Percentiles rank a stretch among this genome's conserved stretches.
These are phyloP conservation scores for Taeniopygia guttata DNA, from an alignment of 2,797 vertebrate genomes.

Conservation along the genomic window DNA sequence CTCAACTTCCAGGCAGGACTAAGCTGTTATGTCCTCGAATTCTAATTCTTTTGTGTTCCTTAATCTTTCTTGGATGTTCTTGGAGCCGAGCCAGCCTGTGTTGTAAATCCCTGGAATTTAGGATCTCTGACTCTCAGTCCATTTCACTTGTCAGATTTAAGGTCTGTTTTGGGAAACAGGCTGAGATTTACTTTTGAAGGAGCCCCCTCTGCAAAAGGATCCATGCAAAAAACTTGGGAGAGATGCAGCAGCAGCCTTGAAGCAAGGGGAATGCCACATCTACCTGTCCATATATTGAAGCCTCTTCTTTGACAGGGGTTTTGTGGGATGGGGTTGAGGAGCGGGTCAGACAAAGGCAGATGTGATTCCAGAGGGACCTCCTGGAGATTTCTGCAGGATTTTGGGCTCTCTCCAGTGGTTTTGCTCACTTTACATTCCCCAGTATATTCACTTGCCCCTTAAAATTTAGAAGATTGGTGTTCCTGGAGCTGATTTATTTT, in stretches of 20 bases:
- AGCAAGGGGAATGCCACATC: not conserved
- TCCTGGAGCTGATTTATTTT: not conserved
- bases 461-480: not conserved
- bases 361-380: not conserved
- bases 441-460: not conserved
- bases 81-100: not conserved
- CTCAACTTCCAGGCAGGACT: not conserved
- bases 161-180: not conserved
- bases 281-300: not conserved
- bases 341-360: not conserved
- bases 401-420: not conserved
- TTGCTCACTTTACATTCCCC: not conserved
- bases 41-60: conserved; percentile 16
- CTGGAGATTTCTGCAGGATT: not conserved
- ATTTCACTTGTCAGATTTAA: not conserved
- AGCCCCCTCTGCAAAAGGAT: not conserved
- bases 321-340: not conserved
- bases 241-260: no score
- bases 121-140: not conserved
- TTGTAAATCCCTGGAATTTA: not conserved
- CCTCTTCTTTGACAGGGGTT: not conserved
- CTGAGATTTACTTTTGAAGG: not conserved
- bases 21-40: not conserved
- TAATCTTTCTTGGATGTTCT: not conserved
- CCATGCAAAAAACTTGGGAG: not conserved